A percentile compares a stretch with the other conserved stretches of the same genome.
Conservation (phyloP, 1,140 invertebrate genomes). For the Pristionchus pacificus region DNA sequence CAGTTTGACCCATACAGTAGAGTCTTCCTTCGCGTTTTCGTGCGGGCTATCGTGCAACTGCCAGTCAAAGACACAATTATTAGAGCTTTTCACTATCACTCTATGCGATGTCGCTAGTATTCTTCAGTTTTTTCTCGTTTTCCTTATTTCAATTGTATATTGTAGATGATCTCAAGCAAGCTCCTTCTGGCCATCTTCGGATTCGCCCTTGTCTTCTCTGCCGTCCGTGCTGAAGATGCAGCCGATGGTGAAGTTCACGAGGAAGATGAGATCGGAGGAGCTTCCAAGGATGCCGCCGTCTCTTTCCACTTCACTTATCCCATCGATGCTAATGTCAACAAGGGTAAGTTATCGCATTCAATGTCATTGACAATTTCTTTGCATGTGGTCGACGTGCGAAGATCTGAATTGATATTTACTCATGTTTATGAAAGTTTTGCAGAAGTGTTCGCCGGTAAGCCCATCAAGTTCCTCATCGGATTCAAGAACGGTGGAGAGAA, state of each 20-base stretch:
- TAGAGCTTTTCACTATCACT: neutral
- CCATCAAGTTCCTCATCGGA: conserved; percentile 90
- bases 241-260: conserved; percentile 59
- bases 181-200: neutral
- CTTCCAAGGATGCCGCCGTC: conserved; percentile 86
- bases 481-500: conserved; percentile 86
- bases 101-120: neutral
- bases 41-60: neutral
- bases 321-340: conserved; percentile 61
- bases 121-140: neutral
- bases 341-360: conserved; percentile 42
- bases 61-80: too few species aligned
- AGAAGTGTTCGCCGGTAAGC: conserved; percentile 85
- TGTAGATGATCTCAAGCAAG: neutral
- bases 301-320: conserved; percentile 87
- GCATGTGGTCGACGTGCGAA: conserved; percentile 14
- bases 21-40: neutral
- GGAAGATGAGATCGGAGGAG: conserved; percentile 59
- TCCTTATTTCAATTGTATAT: neutral
- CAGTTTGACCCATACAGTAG: neutral
- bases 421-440: conserved; percentile 43
- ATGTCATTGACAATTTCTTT: conserved; percentile 63
- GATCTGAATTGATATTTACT: neutral
- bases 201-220: neutral
- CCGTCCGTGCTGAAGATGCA: conserved; percentile 39